These are phyloP conservation scores for Amphipyra tragopoginis DNA, from an alignment of 2,888 invertebrate species.

Conservation along the genomic window DNA sequence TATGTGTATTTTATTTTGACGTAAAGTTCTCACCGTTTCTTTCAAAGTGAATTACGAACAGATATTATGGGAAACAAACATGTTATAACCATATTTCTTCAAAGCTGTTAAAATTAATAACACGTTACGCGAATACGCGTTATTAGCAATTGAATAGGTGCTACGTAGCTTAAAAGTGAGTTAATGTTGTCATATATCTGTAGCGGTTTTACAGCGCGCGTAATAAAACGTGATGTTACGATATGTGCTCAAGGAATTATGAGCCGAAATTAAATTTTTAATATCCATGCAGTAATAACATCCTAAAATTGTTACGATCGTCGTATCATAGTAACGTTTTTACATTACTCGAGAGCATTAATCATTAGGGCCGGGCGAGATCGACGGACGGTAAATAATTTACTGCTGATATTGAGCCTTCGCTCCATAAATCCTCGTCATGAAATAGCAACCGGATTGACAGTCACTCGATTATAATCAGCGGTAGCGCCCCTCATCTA, in stretches of 20 bases:
- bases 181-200: constrained; percentile 59
- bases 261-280: constrained; percentile 64
- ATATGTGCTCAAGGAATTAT: constrained; percentile 62
- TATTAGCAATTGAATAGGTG: constrained; percentile 54
- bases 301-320: constrained; percentile 52
- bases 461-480: constrained; percentile 74
- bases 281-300: constrained; percentile 59
- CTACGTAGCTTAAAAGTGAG: constrained; percentile 54
- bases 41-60: constrained; percentile 1
- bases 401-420: constrained; percentile 69
- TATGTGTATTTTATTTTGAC: too few species aligned
- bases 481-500: constrained; percentile 46
- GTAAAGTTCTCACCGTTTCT: neutral
- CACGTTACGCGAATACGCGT: constrained; percentile 36
- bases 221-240: constrained; percentile 64
- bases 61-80: constrained; percentile 27
- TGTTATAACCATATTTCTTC: constrained; percentile 28
- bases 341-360: constrained; percentile 54
- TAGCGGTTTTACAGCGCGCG: constrained; percentile 59
- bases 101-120: constrained; percentile 55
- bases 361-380: constrained; percentile 66
- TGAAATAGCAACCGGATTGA: constrained; percentile 71
- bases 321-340: constrained; percentile 52
- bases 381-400: constrained; percentile 76
- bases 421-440: constrained; percentile 77